phyloP scores from a whole-genome alignment of 1,140 invertebrate genomes.

The Cyclargus thomasi region DNA sequence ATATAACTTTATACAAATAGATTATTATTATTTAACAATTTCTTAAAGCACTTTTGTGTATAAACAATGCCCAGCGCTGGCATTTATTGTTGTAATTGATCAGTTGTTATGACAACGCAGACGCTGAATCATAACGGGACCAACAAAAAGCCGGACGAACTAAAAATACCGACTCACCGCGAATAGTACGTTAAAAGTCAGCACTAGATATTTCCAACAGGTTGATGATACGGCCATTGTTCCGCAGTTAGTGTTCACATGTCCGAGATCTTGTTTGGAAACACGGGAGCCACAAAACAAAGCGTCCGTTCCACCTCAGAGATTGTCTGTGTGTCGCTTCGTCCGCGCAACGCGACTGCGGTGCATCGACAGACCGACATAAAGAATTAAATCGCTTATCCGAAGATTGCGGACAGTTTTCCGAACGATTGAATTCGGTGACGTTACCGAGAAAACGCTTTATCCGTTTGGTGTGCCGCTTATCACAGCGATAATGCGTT shows the following conservation, averaged over 20 bases:
- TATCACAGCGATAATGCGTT: slow-evolving; percentile 16
- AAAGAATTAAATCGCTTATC: slow-evolving; percentile 51
- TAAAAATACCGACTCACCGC: slow-evolving; percentile 55
- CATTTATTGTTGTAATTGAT: slow-evolving; percentile 17
- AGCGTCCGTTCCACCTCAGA: slow-evolving; percentile 59
- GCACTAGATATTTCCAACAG: slow-evolving; percentile 71
- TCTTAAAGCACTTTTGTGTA: background rate
- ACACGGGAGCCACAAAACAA: slow-evolving; percentile 63
- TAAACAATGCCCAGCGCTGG: background rate
- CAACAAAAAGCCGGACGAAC: slow-evolving; percentile 35
- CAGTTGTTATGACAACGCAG: slow-evolving; percentile 65
- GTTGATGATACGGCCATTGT: slow-evolving; percentile 68
- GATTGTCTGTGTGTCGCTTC: slow-evolving; percentile 47
- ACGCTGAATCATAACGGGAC: slow-evolving; percentile 42
- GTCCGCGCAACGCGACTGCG: slow-evolving; percentile 43
- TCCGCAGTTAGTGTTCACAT: slow-evolving; percentile 50
- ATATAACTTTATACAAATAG: background rate
- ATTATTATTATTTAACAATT: background rate
- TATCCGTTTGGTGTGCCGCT: slow-evolving; percentile 58
- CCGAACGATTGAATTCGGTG: slow-evolving; percentile 20
- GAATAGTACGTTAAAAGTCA: slow-evolving; percentile 68
- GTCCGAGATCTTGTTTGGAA: slow-evolving; percentile 51
- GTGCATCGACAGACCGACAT: slow-evolving; percentile 46
- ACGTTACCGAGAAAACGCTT: slow-evolving; percentile 38
- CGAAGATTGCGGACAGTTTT: slow-evolving; percentile 31